These are phyloP conservation scores for Eristalis tenax DNA, from an alignment of 2,888 invertebrate species.

Conservation along the genomic window DNA sequence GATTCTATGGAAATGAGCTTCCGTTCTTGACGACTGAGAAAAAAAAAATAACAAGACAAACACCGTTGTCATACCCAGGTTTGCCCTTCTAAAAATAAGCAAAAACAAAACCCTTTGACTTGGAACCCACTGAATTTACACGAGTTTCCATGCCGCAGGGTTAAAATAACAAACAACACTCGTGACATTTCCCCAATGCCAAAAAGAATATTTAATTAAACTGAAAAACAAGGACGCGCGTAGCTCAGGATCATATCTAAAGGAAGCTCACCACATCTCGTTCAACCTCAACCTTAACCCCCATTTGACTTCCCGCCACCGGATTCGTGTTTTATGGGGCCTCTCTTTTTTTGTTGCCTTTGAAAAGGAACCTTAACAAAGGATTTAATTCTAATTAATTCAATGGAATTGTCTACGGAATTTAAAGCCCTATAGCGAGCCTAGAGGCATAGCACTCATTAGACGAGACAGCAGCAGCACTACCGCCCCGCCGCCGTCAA, in stretches of 20 bases:
- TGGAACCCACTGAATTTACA: neutral
- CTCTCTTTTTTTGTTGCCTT: too few relatives aligned
- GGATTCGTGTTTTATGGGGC: neutral
- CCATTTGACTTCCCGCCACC: neutral
- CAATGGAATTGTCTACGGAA: conserved; percentile 31
- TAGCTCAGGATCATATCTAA: too few relatives aligned
- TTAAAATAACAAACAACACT: neutral
- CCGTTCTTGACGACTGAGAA: neutral
- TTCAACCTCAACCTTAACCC: neutral
- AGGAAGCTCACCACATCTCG: neutral
- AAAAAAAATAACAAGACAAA: neutral
- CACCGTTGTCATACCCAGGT: neutral
- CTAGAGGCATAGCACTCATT: conserved; percentile 14
- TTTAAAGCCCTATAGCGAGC: neutral
- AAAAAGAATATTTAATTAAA: neutral
- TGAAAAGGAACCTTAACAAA: neutral
- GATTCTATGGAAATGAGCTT: neutral
- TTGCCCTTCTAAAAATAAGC: too few relatives aligned
- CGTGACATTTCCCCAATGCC: neutral
- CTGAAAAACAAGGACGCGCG: neutral
- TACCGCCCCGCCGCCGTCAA: neutral
- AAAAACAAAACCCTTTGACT: neutral
- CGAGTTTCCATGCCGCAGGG: neutral
- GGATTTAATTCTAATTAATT: conserved; percentile 50
- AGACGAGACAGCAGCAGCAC: neutral